Evolutionary conservation across 2,888 invertebrate genomes (phyloP).

Genomic region (Malthinus flaveolus): DNA sequence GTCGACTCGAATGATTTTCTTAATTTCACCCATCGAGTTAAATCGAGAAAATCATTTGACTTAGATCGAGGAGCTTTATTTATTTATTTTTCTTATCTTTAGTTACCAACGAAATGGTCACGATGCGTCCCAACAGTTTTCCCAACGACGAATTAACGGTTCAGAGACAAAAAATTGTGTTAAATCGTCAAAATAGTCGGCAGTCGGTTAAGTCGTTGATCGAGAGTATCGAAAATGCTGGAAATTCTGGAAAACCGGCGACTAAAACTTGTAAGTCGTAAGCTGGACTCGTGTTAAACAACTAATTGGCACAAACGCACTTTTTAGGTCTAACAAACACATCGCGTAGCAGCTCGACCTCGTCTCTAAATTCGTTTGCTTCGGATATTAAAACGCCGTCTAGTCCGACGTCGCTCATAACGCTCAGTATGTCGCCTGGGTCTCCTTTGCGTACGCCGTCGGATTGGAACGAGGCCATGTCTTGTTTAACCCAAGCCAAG

Average conservation of each 20-base stretch:
- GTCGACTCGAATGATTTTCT: no score
- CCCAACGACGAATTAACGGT: slow-evolving; percentile 63
- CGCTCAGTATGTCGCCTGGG: slow-evolving; percentile 50
- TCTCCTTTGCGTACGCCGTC: slow-evolving; percentile 56
- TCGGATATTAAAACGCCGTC: slow-evolving; percentile 54
- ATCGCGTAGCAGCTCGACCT: slow-evolving; percentile 68
- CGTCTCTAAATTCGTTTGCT: slow-evolving; percentile 62
- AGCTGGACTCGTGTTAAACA: no score
- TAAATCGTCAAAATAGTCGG: slow-evolving; percentile 71
- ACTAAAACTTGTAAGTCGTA: slow-evolving; percentile 48
- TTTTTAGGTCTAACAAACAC: slow-evolving; percentile 51
- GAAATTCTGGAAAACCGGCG: slow-evolving; percentile 80
- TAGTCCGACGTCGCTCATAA: slow-evolving; percentile 45
- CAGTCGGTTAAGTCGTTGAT: slow-evolving; percentile 89
- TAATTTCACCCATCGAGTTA: no score
- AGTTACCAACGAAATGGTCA: slow-evolving; percentile 39
- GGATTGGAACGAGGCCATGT: slow-evolving; percentile 60
- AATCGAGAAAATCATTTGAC: no score
- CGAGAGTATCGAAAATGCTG: slow-evolving; percentile 87
- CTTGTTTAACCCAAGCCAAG: slow-evolving; percentile 56
- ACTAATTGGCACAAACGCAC: neutral
- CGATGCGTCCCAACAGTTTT: slow-evolving; percentile 59
- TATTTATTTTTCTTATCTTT: slow-evolving; percentile 3
- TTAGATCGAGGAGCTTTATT: no score
- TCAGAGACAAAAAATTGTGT: slow-evolving; percentile 59